Evolutionary conservation across 2,797 vertebrate genomes (phyloP), one percentile per base, ranked within the genome.

Genomic region (Thamnophis elegans): DNA sequence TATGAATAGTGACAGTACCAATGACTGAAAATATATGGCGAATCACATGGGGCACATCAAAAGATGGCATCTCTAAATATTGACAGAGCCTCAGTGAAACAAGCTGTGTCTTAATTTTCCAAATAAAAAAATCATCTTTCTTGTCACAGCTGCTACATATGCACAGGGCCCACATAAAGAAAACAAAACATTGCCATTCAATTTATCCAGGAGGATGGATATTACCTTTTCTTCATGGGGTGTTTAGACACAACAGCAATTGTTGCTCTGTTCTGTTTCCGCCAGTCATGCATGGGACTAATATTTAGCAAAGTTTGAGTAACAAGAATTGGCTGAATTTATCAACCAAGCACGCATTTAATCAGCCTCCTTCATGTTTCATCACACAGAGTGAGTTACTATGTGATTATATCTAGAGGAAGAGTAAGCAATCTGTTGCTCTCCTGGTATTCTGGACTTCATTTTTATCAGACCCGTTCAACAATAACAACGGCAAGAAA

Each of bases 1-100:
- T 85, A 36, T 90, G 58, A 91, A 87, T 58, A 91, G 14, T 56
- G 87, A 91, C 85, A 62, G 56, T 51, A 51, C 86, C 60, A 88
- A 85, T 62, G 65, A 16, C 51, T 65, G 18, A 82, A 88, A 89
- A 20, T 62, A 62, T 32, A 65, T 20, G 18, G 58, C n/a, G 56
- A 59, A 85, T 51, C 68, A 55, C 32, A 88, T 55, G 6, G 54
- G 26, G 28, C 22, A 5, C 55, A 60, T 42, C 68, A 89, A 32
- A 3, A 10, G 59, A 22, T 78, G 32, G 47, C 32, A 91, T 32
- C 12, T n/a, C 56, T 87, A 42, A 16, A 47, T 92, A 56, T 89
- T 54, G 32, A 60, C 32, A 10, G 47, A 88, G 82, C 28, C 13
- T 78, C 5, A 3, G 9, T 22, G 42, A 87, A 92, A 22, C 47